A percentile compares a stretch with the other conserved stretches of the same genome.
These are phyloP conservation scores for Tauraco erythrolophus DNA, from an alignment of 2,113 vertebrate species.

Conservation along the genomic window DNA sequence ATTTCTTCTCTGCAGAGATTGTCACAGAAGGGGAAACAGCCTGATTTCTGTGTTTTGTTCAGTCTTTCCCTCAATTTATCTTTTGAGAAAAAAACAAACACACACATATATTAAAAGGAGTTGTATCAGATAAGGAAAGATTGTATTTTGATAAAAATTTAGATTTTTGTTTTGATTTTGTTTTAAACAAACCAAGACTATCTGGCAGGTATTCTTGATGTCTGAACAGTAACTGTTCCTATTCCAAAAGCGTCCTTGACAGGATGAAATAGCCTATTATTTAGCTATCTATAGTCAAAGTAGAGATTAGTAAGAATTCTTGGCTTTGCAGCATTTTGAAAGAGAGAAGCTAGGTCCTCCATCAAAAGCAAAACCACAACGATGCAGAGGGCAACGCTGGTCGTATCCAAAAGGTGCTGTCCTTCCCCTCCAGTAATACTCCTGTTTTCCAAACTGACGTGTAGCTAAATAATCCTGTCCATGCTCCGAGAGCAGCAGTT, in stretches of 20 bases:
- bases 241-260: not conserved
- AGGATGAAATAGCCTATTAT: constrained; percentile 4
- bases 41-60: not conserved
- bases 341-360: not conserved
- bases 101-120: not conserved
- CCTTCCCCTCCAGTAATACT: not conserved
- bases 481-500: not conserved
- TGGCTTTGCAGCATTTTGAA: not conserved
- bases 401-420: not conserved
- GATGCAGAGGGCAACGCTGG: not conserved
- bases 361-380: not conserved
- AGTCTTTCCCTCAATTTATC: not conserved
- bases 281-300: not conserved
- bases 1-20: not conserved
- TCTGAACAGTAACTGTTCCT: not conserved
- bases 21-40: not conserved
- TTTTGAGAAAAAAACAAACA: not conserved
- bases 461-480: constrained; percentile 19
- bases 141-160: not conserved
- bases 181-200: not conserved
- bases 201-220: not conserved
- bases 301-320: not conserved
- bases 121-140: not conserved
- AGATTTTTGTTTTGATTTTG: not conserved
- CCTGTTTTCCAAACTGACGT: constrained; percentile 16